These are phyloP conservation scores for Neoitamus cyanurus DNA, from an alignment of 2,888 invertebrate genomes.

Conservation along the genomic window DNA sequence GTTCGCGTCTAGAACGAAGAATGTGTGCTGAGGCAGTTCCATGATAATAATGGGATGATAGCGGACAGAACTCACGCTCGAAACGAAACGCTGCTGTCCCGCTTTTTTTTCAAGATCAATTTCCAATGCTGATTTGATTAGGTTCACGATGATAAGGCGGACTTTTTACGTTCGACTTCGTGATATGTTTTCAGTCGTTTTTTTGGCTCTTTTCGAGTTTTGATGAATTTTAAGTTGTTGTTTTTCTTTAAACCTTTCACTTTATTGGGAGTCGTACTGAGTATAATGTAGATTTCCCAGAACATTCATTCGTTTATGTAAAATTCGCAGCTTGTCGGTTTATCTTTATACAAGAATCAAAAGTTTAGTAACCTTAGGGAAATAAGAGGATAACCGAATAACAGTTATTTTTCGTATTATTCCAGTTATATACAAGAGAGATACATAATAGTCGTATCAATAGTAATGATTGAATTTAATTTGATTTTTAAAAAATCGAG, in stretches of 20 bases:
- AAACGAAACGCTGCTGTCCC: neutral
- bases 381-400: too few relatives aligned
- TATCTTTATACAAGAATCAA: too few relatives aligned
- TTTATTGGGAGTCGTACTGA: neutral
- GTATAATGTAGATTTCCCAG: neutral
- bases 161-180: neutral
- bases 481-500: too few relatives aligned
- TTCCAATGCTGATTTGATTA: constrained; percentile 34
- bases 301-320: too few relatives aligned
- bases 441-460: too few relatives aligned
- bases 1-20: neutral
- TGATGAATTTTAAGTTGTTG: neutral
- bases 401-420: too few relatives aligned
- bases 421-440: too few relatives aligned
- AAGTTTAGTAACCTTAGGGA: too few relatives aligned
- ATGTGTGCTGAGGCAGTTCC: neutral
- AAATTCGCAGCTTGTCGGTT: too few relatives aligned
- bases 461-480: too few relatives aligned
- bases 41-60: neutral
- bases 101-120: constrained; percentile 8
- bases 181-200: neutral
- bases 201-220: neutral
- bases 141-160: neutral
- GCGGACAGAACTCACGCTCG: neutral
- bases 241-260: neutral